These are phyloP conservation scores for Mesorhabditis belari DNA, from an alignment of 2,888 invertebrate species.

Conservation along the genomic window DNA sequence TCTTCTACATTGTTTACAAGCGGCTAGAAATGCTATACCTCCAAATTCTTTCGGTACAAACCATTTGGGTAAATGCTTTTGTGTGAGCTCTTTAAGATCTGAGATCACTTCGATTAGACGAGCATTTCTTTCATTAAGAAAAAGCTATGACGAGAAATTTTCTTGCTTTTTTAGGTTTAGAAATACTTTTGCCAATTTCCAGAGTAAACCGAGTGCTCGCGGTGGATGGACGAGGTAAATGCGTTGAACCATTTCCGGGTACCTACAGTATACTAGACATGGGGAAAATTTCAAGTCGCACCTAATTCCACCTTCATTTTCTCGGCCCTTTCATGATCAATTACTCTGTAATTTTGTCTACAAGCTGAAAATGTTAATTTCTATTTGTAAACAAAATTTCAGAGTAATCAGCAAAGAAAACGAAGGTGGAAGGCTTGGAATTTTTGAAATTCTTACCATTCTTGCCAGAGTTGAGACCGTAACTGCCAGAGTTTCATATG, in stretches of 20 bases:
- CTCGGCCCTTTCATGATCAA: too few relatives aligned
- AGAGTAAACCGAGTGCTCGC: conserved; percentile 20
- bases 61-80: conserved; percentile 24
- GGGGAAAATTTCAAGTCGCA: too few relatives aligned
- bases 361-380: too few relatives aligned
- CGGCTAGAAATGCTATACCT: conserved; percentile 12
- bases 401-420: too few relatives aligned
- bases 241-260: conserved; percentile 34
- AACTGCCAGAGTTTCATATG: conserved; percentile 40
- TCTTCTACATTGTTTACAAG: background rate
- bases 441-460: conserved; percentile 18
- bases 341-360: too few relatives aligned
- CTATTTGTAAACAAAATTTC: too few relatives aligned
- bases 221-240: conserved; percentile 35
- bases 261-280: too few relatives aligned
- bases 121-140: conserved; percentile 27
- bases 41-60: conserved; percentile 33
- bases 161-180: conserved; percentile 1
- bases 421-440: background rate
- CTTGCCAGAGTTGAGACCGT: conserved; percentile 34
- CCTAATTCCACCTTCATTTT: too few relatives aligned
- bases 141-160: background rate
- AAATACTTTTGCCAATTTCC: conserved; percentile 29
- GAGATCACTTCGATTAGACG: conserved; percentile 26
- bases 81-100: conserved; percentile 15